Conservation (phyloP, 2,113 vertebrate genomes). For the Mobula hypostoma region DNA sequence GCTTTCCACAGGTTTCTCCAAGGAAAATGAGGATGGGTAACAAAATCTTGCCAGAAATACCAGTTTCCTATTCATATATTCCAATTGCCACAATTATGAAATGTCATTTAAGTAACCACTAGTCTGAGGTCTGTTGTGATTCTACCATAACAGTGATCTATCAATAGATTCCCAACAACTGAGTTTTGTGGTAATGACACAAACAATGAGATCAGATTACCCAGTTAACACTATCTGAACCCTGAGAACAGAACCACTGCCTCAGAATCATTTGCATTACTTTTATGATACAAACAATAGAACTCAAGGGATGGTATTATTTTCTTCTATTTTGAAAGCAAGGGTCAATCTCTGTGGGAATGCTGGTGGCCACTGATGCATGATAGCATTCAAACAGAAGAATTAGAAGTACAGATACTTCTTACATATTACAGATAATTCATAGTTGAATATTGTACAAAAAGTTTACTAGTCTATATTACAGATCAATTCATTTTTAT, state of each 20-base stretch:
- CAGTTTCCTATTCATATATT: neutral
- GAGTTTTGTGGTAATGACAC: neutral
- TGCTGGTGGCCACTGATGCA: neutral
- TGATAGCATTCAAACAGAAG: neutral
- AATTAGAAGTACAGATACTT: neutral
- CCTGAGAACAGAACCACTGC: neutral
- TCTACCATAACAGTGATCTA: neutral
- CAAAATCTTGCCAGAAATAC: too few species aligned
- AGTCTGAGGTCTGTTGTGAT: neutral
- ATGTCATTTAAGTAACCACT: neutral
- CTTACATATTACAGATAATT: neutral
- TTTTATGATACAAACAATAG: neutral
- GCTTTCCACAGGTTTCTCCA: too few species aligned
- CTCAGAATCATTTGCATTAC: neutral
- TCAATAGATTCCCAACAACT: slow-evolving; percentile 1
- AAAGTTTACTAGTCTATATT: neutral
- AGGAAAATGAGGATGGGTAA: too few species aligned
- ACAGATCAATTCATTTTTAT: neutral
- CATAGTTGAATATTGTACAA: neutral
- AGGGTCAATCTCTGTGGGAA: neutral
- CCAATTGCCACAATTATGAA: neutral
- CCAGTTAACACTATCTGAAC: neutral
- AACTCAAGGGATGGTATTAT: neutral
- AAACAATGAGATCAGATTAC: neutral
- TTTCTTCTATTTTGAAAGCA: neutral